These are phyloP conservation scores for Macrostomum cliftonense DNA, from an alignment of 2,888 invertebrate species.

Conservation along the genomic window DNA sequence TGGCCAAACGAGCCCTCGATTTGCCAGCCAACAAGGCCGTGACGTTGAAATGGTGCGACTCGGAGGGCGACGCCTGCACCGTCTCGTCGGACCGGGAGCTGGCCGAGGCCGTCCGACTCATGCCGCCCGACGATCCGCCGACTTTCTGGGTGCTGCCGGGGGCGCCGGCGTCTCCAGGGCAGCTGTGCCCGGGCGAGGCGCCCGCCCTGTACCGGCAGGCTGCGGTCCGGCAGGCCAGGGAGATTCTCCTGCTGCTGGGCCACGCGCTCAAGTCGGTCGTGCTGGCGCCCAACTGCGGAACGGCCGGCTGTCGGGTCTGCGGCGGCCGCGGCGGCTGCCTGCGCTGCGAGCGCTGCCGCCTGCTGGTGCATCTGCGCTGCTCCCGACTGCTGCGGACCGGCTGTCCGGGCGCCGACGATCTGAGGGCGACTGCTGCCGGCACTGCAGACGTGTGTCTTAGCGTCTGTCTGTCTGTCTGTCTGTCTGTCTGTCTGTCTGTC, in stretches of 20 bases:
- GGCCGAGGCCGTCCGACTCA: slow-evolving; percentile 74
- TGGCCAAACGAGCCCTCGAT: slow-evolving; percentile 35
- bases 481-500: no score
- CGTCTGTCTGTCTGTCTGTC: no score
- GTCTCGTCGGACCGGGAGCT: slow-evolving; percentile 86
- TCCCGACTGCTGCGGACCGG: slow-evolving; percentile 42
- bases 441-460: no score
- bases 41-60: slow-evolving; percentile 98
- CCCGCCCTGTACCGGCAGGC: no score
- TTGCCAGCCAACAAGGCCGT: slow-evolving; percentile 68
- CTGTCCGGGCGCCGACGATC: neutral
- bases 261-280: no score
- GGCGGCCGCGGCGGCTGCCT: slow-evolving; percentile 54
- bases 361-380: slow-evolving; percentile 96
- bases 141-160: no score
- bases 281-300: slow-evolving; percentile 59
- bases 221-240: no score
- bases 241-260: no score
- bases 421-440: no score
- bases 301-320: slow-evolving; percentile 48
- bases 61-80: slow-evolving; percentile 95
- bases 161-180: no score
- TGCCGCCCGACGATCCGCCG: no score
- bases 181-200: no score
- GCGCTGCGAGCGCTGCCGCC: slow-evolving; percentile 93